A percentile compares a stretch with the other conserved stretches of the same genome.
phyloP scores from a whole-genome alignment of 1,140 invertebrate genomes.

The Palaemon carinicauda region DNA sequence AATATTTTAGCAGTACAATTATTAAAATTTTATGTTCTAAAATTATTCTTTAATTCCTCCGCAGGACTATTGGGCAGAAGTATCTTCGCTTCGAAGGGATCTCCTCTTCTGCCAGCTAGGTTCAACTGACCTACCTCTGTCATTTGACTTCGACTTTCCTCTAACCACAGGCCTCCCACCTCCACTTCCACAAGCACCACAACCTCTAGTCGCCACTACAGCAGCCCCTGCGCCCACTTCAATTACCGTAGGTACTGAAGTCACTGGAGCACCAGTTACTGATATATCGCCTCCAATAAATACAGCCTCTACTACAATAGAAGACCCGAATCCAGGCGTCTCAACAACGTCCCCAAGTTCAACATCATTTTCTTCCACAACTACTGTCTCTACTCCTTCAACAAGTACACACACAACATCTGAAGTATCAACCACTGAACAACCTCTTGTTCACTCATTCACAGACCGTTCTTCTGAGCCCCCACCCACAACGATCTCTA shows the following conservation, averaged over 20 bases:
- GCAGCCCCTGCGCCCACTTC: neutral
- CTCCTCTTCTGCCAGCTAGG: slow-evolving; percentile 41
- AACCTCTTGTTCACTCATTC: neutral
- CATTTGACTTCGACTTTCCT: slow-evolving; percentile 11
- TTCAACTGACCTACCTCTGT: slow-evolving; percentile 8
- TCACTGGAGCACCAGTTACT: neutral
- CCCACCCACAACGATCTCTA: neutral
- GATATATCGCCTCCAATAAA: neutral
- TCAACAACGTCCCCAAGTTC: neutral
- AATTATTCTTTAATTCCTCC: neutral
- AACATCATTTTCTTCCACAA: neutral
- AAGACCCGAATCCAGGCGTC: neutral
- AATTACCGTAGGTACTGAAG: neutral
- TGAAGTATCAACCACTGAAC: neutral
- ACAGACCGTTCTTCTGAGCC: neutral
- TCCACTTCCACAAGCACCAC: slow-evolving; percentile 18
- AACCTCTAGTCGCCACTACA: slow-evolving; percentile 11
- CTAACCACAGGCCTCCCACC: neutral
- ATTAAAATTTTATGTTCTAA: neutral
- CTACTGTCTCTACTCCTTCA: neutral
- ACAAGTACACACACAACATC: neutral
- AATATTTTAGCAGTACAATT: neutral
- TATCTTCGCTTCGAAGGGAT: slow-evolving; percentile 25
- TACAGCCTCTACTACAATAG: neutral
- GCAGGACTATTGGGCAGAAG: slow-evolving; percentile 46